phyloP scores from a whole-genome alignment of 1,140 invertebrate species.

The Magallana angulata region DNA sequence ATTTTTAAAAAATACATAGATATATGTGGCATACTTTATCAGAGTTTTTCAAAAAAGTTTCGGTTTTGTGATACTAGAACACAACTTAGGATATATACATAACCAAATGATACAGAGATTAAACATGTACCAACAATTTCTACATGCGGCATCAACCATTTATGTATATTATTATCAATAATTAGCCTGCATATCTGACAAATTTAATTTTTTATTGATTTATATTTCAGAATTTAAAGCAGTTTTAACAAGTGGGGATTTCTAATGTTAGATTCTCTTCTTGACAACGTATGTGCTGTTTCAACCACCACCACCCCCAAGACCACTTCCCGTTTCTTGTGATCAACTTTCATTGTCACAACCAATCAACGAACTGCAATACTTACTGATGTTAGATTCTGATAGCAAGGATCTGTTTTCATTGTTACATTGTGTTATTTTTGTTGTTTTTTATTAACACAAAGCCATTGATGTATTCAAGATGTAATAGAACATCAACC shows the following conservation, averaged over 20 bases:
- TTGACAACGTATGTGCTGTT: not conserved
- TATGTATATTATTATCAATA: too few species aligned
- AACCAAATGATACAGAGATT: too few species aligned
- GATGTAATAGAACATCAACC: too few species aligned
- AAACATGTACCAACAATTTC: too few species aligned
- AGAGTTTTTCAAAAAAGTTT: too few species aligned
- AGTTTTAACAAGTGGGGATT: constrained; percentile 15
- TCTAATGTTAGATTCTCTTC: not conserved
- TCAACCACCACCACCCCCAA: not conserved
- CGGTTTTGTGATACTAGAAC: too few species aligned
- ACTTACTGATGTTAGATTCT: not conserved
- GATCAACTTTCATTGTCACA: not conserved
- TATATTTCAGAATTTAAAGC: not conserved
- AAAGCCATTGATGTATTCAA: not conserved
- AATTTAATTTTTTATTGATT: too few species aligned
- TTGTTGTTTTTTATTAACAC: not conserved
- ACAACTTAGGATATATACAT: too few species aligned
- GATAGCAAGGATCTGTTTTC: not conserved
- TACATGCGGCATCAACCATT: too few species aligned
- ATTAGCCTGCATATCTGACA: too few species aligned
- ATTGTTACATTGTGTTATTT: not conserved
- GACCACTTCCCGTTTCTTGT: not conserved
- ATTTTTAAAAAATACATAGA: too few species aligned
- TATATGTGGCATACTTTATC: too few species aligned
- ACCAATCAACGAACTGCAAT: not conserved